Conservation (phyloP, 1,140 invertebrate genomes). For the Anastrepha ludens region DNA sequence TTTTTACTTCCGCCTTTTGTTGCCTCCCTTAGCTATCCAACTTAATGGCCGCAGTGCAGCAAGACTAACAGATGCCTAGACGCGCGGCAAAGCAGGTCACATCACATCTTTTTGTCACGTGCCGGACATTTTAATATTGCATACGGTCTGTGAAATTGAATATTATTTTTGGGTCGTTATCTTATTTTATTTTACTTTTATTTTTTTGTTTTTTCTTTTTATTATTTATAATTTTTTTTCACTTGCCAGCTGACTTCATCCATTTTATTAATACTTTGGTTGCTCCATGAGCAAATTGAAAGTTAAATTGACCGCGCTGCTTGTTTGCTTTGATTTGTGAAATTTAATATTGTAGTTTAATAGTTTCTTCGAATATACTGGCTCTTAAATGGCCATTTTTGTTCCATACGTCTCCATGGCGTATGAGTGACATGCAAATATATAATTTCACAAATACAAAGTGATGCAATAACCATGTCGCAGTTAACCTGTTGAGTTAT, state of each 20-base stretch:
- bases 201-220: neutral
- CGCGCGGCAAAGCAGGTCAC: neutral
- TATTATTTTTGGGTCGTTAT: neutral
- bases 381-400: neutral
- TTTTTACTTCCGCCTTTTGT: neutral
- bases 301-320: neutral
- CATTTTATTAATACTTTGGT: neutral
- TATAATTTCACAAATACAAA: neutral
- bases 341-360: neutral
- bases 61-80: neutral
- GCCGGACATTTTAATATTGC: conserved; percentile 28
- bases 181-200: too few relatives aligned
- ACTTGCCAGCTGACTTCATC: neutral
- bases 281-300: neutral
- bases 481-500: too few relatives aligned
- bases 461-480: neutral
- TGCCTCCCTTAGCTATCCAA: neutral
- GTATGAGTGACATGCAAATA: conserved; percentile 1
- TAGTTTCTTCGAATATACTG: neutral
- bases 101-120: conserved; percentile 16
- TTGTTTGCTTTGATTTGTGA: neutral
- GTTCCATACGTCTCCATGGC: neutral
- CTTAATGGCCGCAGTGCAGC: neutral
- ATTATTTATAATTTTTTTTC: neutral
- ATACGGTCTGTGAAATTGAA: conserved; percentile 14